These are phyloP conservation scores for Caenorhabditis imperialis DNA, from an alignment of 2,888 invertebrate genomes.

Conservation along the genomic window DNA sequence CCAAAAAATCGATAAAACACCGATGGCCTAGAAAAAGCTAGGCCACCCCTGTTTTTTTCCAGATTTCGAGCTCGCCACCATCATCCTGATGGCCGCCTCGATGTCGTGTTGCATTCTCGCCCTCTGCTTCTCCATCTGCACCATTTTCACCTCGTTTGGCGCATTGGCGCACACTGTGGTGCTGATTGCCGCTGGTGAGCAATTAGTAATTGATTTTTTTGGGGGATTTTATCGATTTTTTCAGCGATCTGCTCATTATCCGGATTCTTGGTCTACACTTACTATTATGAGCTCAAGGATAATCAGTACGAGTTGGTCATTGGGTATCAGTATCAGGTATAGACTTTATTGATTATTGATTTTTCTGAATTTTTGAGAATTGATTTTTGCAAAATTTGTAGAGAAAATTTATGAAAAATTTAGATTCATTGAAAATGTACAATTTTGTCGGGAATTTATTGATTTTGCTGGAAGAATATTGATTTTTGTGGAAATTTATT, in stretches of 20 bases:
- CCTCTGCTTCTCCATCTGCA: conserved; percentile 63
- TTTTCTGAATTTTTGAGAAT: conserved; percentile 6
- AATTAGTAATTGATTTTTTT: not conserved
- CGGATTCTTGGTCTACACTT: conserved; percentile 66
- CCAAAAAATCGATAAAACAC: no score
- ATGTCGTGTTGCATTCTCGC: conserved; percentile 51
- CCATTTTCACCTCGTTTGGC: conserved; percentile 64
- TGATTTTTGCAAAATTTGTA: not conserved
- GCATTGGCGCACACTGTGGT: conserved; percentile 63
- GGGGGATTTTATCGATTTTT: conserved; percentile 2
- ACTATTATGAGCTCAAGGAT: conserved; percentile 65
- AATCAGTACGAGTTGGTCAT: conserved; percentile 61
- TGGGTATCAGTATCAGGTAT: conserved; percentile 54
- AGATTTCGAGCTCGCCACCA: conserved; percentile 67
- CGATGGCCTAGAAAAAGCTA: no score
- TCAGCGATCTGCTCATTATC: conserved; percentile 59
- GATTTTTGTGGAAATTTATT: no score
- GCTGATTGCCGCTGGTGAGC: conserved; percentile 58
- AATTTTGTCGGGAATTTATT: not conserved
- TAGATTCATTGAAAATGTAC: no score
- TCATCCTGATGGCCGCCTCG: conserved; percentile 57
- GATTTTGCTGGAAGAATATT: not conserved
- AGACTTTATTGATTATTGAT: not conserved
- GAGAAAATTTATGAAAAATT: not conserved
- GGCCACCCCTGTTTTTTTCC: no score